A percentile compares a stretch with the other conserved stretches of the same genome.
phyloP scores from a whole-genome alignment of 2,113 vertebrate species.

The Lepidothrix coronata region DNA sequence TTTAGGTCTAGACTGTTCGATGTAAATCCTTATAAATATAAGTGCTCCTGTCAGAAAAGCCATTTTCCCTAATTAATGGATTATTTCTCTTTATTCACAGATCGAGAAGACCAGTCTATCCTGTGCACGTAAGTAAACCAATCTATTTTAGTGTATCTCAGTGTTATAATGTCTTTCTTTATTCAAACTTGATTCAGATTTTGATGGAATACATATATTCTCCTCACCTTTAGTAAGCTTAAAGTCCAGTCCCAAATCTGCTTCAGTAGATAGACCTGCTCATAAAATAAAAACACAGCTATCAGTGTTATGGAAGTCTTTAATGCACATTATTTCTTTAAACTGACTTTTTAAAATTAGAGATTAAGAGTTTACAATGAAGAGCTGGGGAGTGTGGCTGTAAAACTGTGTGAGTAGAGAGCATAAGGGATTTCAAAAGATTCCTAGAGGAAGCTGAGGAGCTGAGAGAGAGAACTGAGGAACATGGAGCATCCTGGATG shows the following conservation, averaged over 20 bases:
- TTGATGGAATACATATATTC: not conserved
- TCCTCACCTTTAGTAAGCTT: not conserved
- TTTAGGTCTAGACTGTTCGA: not conserved
- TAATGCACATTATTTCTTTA: not conserved
- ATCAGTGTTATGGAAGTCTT: not conserved
- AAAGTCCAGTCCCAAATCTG: not conserved
- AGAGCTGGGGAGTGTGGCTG: not conserved
- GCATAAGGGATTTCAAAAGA: not conserved
- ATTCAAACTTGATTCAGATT: not conserved
- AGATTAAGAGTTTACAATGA: not conserved
- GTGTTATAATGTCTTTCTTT: not conserved
- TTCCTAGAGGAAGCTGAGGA: not conserved
- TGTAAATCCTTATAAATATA: not conserved
- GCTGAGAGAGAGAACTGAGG: not conserved
- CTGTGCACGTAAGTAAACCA: conserved; percentile 93
- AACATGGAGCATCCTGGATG: not conserved
- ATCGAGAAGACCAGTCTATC: conserved; percentile 97
- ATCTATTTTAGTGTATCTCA: not conserved
- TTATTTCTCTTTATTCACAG: conserved; percentile 72
- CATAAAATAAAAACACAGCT: not conserved
- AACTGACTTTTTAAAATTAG: not conserved
- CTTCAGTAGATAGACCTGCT: not conserved
- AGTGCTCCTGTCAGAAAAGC: conserved; percentile 10
- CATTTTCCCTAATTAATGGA: not conserved
- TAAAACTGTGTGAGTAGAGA: not conserved